phyloP scores from a whole-genome alignment of 2,113 vertebrate genomes.

The Rhinichthys klamathensis region DNA sequence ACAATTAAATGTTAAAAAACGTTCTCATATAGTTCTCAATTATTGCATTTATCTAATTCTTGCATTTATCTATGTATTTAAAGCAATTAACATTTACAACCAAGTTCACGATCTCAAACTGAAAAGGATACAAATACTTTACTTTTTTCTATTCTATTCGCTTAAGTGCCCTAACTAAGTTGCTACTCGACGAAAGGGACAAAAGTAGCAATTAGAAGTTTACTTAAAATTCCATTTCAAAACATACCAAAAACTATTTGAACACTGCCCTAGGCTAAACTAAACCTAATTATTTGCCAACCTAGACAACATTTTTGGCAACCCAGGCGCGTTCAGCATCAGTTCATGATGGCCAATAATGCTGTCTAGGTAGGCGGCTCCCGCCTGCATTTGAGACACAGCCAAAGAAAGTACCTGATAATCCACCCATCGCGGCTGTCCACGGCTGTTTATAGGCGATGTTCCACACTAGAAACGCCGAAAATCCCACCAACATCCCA shows the following conservation, averaged over 20 bases:
- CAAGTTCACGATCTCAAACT: too few relatives aligned
- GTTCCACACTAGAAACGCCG: conserved; percentile 87
- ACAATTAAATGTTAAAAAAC: too few relatives aligned
- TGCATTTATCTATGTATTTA: too few relatives aligned
- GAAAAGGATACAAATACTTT: too few relatives aligned
- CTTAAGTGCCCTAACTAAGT: too few relatives aligned
- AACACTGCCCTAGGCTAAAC: not conserved
- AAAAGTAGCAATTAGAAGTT: too few relatives aligned
- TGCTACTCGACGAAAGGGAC: too few relatives aligned
- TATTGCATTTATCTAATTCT: too few relatives aligned
- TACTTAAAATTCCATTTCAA: not conserved
- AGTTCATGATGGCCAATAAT: not conserved
- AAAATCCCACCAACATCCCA: conserved; percentile 79
- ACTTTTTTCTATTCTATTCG: too few relatives aligned
- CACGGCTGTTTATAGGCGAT: conserved; percentile 81
- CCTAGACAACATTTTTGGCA: not conserved
- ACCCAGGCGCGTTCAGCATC: not conserved
- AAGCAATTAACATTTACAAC: too few relatives aligned
- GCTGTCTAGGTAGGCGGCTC: not conserved
- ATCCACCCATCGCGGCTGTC: conserved; percentile 88
- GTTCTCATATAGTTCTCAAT: too few relatives aligned
- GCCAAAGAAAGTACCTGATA: conserved; percentile 81
- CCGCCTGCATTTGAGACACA: not conserved
- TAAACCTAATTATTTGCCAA: not conserved
- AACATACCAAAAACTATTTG: not conserved